Conservation (phyloP, 2,888 invertebrate genomes). For the Yponomeuta cagnagella region DNA sequence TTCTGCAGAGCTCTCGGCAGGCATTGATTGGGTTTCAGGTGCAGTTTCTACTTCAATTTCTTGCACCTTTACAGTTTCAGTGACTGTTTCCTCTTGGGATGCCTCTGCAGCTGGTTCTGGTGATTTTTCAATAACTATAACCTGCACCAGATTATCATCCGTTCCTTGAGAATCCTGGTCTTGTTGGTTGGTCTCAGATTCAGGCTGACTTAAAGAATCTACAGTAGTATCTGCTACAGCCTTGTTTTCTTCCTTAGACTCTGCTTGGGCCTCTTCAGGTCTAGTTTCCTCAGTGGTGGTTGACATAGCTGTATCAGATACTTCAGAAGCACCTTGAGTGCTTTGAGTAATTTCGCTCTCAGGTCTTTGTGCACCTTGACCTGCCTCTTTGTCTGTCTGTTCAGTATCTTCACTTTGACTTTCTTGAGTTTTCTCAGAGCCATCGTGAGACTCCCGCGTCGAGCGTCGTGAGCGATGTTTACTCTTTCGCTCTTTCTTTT, state of each 20-base stretch:
- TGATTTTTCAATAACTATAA: slow-evolving; percentile 5
- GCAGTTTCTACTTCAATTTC: slow-evolving; percentile 25
- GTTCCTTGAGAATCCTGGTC: slow-evolving; percentile 3
- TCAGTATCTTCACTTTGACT: slow-evolving; percentile 43
- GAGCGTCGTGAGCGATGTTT: slow-evolving; percentile 54
- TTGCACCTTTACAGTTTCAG: slow-evolving; percentile 34
- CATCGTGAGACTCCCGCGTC: slow-evolving; percentile 51
- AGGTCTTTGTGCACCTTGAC: slow-evolving; percentile 25
- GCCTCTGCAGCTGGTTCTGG: slow-evolving; percentile 21
- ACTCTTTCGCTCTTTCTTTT: slow-evolving; percentile 66
- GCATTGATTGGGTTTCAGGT: slow-evolving; percentile 32
- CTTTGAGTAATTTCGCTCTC: slow-evolving; percentile 40
- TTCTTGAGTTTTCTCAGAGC: slow-evolving; percentile 45
- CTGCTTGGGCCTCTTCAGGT: slow-evolving; percentile 25
- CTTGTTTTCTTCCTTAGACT: slow-evolving; percentile 24
- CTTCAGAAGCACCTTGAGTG: slow-evolving; percentile 23
- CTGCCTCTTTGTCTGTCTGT: slow-evolving; percentile 28
- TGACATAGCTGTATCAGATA: slow-evolving; percentile 40
- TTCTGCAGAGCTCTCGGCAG: slow-evolving; percentile 22
- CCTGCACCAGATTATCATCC: background rate
- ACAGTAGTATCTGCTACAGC: slow-evolving; percentile 48
- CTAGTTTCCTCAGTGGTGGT: slow-evolving; percentile 44
- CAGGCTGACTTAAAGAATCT: slow-evolving; percentile 17
- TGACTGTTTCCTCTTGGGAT: slow-evolving; percentile 28
- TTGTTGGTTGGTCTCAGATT: slow-evolving; percentile 15